Percentiles rank a stretch among this genome's conserved stretches.
These are phyloP conservation scores for Neoaliturus tenellus DNA, from an alignment of 2,888 invertebrate species.

Conservation along the genomic window DNA sequence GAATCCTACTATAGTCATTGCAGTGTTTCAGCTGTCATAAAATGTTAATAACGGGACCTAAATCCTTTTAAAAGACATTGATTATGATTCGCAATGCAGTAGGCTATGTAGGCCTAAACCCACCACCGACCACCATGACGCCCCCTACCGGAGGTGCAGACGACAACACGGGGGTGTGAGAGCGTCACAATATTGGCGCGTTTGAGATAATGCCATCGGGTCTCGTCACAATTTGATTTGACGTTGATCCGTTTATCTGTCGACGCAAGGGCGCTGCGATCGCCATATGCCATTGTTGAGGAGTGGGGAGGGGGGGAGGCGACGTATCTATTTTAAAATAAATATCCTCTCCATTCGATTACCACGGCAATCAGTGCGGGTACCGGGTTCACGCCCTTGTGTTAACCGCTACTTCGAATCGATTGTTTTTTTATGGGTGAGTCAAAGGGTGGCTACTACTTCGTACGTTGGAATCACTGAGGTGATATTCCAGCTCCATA, in stretches of 20 bases:
- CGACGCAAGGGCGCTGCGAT: conserved; percentile 27
- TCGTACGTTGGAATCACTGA: too few species aligned
- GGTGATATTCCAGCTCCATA: too few species aligned
- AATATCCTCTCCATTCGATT: not conserved
- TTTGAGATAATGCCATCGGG: not conserved
- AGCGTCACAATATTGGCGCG: not conserved
- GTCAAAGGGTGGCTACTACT: too few species aligned
- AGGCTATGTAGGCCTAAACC: too few species aligned
- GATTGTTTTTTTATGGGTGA: too few species aligned
- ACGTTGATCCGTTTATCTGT: conserved; percentile 59
- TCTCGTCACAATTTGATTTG: conserved; percentile 56
- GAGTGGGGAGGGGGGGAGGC: not conserved
- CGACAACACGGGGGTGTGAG: not conserved
- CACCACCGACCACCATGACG: too few species aligned
- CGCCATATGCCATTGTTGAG: conserved; percentile 3
- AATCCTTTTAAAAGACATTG: too few species aligned
- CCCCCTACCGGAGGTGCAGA: too few species aligned
- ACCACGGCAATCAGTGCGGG: not conserved
- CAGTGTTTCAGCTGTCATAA: too few species aligned
- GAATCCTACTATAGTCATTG: too few species aligned
- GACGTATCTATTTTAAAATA: conserved; percentile 2
- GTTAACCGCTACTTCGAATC: not conserved
- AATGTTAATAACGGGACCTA: too few species aligned
- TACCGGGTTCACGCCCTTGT: not conserved
- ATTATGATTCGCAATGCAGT: too few species aligned